Conservation (phyloP, 2,888 invertebrate species). For the Bombyx huttoni region DNA sequence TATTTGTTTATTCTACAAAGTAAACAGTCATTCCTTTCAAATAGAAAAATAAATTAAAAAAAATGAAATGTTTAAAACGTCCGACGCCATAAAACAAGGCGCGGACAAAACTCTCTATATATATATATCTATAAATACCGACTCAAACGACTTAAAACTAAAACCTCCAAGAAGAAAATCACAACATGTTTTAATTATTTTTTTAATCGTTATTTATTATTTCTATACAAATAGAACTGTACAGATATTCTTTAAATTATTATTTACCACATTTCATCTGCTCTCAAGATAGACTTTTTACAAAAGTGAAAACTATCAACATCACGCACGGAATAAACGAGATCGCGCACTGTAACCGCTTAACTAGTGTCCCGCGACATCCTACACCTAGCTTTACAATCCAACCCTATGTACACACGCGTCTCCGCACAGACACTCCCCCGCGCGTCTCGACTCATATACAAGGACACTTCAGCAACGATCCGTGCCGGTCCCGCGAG, state of each 20-base stretch:
- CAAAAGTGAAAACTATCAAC: conserved; percentile 74
- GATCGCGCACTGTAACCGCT: conserved; percentile 40
- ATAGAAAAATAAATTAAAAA: conserved; percentile 53
- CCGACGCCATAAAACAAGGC: conserved; percentile 25
- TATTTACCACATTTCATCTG: conserved; percentile 66
- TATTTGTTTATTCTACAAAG: conserved; percentile 66
- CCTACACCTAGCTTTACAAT: not conserved
- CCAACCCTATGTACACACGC: conserved; percentile 3
- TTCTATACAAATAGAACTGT: conserved; percentile 76
- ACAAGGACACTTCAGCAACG: conserved; percentile 1
- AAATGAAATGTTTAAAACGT: conserved; percentile 46
- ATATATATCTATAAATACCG: conserved; percentile 15
- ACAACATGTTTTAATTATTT: conserved; percentile 61
- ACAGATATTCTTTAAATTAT: conserved; percentile 72
- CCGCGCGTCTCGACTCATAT: not conserved
- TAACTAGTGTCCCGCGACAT: conserved; percentile 11
- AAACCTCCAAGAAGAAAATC: conserved; percentile 44
- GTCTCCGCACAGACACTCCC: not conserved
- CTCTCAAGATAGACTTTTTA: conserved; percentile 72
- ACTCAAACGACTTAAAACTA: conserved; percentile 37
- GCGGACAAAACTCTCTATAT: conserved; percentile 14
- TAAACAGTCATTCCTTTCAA: conserved; percentile 63
- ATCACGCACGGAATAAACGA: conserved; percentile 61
- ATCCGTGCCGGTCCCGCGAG: no score
- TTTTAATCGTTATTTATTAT: conserved; percentile 73